phyloP scores from a whole-genome alignment of 1,140 invertebrate species.

The Dolichoris vasculosae region DNA sequence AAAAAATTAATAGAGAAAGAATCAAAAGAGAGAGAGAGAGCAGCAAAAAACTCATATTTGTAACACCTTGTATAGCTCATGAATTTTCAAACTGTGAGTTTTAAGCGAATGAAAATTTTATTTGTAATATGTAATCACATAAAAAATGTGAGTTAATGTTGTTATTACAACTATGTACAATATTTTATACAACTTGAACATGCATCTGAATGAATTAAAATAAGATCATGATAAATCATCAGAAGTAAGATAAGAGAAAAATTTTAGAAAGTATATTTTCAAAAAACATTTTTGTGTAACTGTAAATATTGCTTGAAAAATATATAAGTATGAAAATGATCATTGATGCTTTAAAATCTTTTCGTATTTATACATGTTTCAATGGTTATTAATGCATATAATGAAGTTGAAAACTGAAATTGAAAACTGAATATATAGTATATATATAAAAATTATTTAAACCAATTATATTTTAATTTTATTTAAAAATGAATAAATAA shows the following conservation, averaged over 20 bases:
- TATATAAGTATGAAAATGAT: neutral
- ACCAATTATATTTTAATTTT: too few species aligned
- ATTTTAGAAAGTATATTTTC: neutral
- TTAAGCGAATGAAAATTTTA: neutral
- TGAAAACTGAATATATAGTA: too few species aligned
- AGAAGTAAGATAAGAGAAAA: neutral
- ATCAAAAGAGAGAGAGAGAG: neutral
- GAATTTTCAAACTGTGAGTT: constrained; percentile 13
- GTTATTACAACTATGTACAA: neutral
- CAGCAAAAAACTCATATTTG: neutral
- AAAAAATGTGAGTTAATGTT: neutral
- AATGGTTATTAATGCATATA: neutral
- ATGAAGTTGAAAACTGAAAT: too few species aligned
- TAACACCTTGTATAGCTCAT: neutral
- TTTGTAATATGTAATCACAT: neutral
- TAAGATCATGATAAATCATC: neutral
- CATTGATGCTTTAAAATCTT: neutral
- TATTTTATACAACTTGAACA: neutral
- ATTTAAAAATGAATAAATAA: too few species aligned
- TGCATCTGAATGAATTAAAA: neutral
- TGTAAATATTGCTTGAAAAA: neutral
- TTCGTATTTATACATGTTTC: neutral
- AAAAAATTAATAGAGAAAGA: neutral
- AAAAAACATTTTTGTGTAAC: neutral
- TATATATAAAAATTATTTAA: too few species aligned